A percentile compares a stretch with the other conserved stretches of the same genome.
Conservation (phyloP, 2,888 invertebrate species). For the Adelognathus sp. region DNA sequence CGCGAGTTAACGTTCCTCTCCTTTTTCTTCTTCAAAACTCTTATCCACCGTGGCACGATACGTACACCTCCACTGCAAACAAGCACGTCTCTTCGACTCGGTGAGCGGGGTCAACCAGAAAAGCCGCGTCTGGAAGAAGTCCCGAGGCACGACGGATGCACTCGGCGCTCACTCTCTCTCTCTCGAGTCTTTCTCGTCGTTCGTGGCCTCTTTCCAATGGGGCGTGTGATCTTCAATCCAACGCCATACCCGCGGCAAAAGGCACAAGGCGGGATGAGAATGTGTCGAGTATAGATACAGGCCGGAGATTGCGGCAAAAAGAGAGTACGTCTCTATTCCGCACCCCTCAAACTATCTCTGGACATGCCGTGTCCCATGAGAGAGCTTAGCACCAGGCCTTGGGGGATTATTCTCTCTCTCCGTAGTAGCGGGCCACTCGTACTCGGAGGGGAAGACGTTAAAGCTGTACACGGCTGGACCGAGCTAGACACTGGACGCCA, state of each 20-base stretch:
- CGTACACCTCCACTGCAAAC: background rate
- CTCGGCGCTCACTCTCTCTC: constrained; percentile 27
- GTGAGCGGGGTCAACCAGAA: constrained; percentile 20
- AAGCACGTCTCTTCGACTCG: background rate
- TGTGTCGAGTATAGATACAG: constrained; percentile 36
- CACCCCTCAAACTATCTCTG: constrained; percentile 38
- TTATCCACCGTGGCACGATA: background rate
- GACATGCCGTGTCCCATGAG: background rate
- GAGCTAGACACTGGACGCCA: constrained; percentile 75
- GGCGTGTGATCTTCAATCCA: constrained; percentile 38
- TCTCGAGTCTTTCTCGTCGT: constrained; percentile 19
- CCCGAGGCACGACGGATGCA: constrained; percentile 7
- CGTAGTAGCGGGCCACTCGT: constrained; percentile 27
- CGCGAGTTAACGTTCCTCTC: constrained; percentile 19
- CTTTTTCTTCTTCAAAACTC: background rate
- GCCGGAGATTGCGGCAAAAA: constrained; percentile 33
- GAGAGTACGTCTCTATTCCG: constrained; percentile 33
- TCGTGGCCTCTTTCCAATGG: constrained; percentile 42
- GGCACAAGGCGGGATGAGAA: background rate
- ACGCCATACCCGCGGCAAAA: no score
- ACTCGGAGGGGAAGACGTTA: constrained; percentile 39
- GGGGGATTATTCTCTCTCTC: constrained; percentile 37
- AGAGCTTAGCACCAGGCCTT: constrained; percentile 43
- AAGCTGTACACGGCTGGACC: constrained; percentile 60
- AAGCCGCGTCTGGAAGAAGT: constrained; percentile 20